Percentiles rank a stretch among this genome's conserved stretches.
Evolutionary conservation across 2,888 invertebrate species (phyloP).

Genomic region (Encarsia formosa): DNA sequence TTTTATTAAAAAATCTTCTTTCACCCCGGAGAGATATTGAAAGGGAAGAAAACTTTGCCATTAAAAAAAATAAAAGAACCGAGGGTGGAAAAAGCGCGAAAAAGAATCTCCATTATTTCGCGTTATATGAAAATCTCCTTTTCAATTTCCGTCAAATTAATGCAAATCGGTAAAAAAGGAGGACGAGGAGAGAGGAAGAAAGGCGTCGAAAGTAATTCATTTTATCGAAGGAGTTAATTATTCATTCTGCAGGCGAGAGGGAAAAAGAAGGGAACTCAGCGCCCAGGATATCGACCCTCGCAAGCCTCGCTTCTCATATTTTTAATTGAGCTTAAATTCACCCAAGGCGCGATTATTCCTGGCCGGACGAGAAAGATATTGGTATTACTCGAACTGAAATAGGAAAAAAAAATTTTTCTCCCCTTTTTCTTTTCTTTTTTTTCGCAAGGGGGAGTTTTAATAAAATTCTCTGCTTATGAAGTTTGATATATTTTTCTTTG

Average conservation of each 20-base stretch:
- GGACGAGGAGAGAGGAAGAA: slow-evolving; percentile 6
- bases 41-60: no score
- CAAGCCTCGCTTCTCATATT: slow-evolving; percentile 23
- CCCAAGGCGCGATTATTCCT: slow-evolving; percentile 23
- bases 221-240: slow-evolving; percentile 34
- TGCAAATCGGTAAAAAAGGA: slow-evolving; percentile 23
- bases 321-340: slow-evolving; percentile 27
- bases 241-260: slow-evolving; percentile 31
- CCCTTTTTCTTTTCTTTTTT: not conserved
- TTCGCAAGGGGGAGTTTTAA: no score
- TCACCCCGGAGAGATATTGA: no score
- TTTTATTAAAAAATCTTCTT: no score
- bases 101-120: not conserved
- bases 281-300: slow-evolving; percentile 20
- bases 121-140: slow-evolving; percentile 6
- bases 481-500: no score
- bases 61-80: no score
- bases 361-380: not conserved
- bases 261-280: not conserved
- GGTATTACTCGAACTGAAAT: no score
- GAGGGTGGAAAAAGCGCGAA: no score
- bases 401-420: no score
- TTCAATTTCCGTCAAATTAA: slow-evolving; percentile 26
- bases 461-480: no score
- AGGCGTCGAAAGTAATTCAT: slow-evolving; percentile 32